Percentiles rank a stretch among this genome's conserved stretches.
These are phyloP conservation scores for Papilio gigon DNA, from an alignment of 2,888 invertebrate species.

Conservation along the genomic window DNA sequence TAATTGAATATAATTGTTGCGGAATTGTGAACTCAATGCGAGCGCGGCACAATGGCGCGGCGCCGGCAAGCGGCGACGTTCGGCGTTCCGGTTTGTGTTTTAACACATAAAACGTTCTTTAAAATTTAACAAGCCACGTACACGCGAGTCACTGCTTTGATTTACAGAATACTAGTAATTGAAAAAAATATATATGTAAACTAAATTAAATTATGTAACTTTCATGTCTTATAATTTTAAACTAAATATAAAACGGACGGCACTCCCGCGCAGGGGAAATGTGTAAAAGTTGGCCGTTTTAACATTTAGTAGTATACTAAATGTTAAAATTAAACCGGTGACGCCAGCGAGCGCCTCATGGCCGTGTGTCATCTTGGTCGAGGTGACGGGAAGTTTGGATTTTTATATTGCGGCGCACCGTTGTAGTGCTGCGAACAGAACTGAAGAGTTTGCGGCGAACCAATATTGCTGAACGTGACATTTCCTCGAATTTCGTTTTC, in stretches of 20 bases:
- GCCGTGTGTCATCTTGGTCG: too few species aligned
- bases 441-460: not conserved
- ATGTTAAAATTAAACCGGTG: too few species aligned
- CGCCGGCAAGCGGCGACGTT: not conserved
- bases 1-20: constrained; percentile 7
- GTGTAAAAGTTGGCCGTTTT: too few species aligned
- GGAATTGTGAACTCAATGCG: constrained; percentile 8
- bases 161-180: too few species aligned
- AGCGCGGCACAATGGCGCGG: not conserved
- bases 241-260: too few species aligned
- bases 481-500: not conserved
- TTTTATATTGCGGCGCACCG: not conserved
- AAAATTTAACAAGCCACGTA: not conserved
- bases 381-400: not conserved
- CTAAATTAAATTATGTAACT: too few species aligned
- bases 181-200: too few species aligned
- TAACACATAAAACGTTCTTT: not conserved
- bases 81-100: not conserved
- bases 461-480: not conserved
- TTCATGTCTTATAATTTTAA: too few species aligned
- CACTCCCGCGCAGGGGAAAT: too few species aligned
- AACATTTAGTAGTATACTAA: too few species aligned
- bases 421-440: not conserved
- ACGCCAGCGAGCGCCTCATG: too few species aligned
- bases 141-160: too few species aligned